phyloP scores from a whole-genome alignment of 2,113 vertebrate species.

The Alethe diademata region DNA sequence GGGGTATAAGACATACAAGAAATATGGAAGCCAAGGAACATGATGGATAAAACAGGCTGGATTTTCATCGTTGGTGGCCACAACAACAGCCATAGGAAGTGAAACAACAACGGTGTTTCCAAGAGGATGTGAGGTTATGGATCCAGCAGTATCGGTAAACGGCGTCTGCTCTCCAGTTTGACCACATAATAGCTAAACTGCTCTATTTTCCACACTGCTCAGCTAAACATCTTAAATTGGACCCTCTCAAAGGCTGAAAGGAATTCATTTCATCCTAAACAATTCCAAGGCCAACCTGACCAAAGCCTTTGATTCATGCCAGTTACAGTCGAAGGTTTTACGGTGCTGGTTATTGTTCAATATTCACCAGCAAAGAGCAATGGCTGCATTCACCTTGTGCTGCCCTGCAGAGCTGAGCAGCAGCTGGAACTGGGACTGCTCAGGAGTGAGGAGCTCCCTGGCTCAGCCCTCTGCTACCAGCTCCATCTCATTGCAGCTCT shows the following conservation, averaged over 20 bases:
- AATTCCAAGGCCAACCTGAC: constrained; percentile 46
- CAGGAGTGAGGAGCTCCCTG: background rate
- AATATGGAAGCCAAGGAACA: background rate
- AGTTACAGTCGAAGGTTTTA: background rate
- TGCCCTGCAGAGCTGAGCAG: background rate
- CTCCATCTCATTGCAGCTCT: background rate
- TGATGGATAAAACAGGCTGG: constrained; percentile 15
- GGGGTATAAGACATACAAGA: background rate
- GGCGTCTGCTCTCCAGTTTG: background rate
- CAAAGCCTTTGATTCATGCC: constrained; percentile 22
- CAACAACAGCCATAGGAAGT: background rate
- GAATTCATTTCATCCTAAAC: constrained; percentile 53
- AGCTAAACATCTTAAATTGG: constrained; percentile 58
- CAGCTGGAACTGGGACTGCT: background rate
- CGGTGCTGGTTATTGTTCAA: background rate
- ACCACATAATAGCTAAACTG: constrained; percentile 61
- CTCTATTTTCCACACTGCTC: constrained; percentile 55
- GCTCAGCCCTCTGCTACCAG: background rate
- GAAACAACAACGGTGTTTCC: background rate
- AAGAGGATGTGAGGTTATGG: constrained; percentile 38
- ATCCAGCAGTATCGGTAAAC: background rate
- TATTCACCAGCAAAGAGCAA: background rate
- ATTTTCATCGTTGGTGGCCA: constrained; percentile 45
- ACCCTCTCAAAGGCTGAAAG: constrained; percentile 4
- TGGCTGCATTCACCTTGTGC: background rate